Base-by-base conservation (phyloP, 2,797 vertebrate genomes). In the Manis pentadactyla region DNA sequence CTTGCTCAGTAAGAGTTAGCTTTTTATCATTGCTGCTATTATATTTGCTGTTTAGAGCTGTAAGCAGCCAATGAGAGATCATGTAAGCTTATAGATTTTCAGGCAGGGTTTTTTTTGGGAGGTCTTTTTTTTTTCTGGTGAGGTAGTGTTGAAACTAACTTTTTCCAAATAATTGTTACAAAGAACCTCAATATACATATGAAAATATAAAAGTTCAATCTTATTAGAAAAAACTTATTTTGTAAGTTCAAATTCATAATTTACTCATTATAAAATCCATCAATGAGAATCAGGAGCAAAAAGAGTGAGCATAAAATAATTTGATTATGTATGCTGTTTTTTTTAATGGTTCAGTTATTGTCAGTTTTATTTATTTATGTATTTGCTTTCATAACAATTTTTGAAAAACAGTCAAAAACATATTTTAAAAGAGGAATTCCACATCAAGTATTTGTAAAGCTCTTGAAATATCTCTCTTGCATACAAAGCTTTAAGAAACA, bases 221-320 rank as follows among this genome's bases (percentile, higher is more conserved):
- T 85, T 87, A 73, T 61, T 85, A 42, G 66, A 12, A 68, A 4
- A 51, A 34, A 74, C 27, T 17, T 77, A 84, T 89, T 89, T 69
- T 68, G 5, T 81, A 95, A 88, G 37, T 90, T 86, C 25, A 90
- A 86, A 68, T 86, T 66, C 61, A 74, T 55, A 81, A 25, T 53
- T 66, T 79, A 53, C 19, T 74, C 66, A 57, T 57, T 66, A 59
- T 73, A 92, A 74, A 96, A 77, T 87, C 17, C 64, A 37, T 88
- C 83, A 88, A 42, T 51, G 46, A 74, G 34, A 87, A 61, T 81
- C 42, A 75, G 21, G 19, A 53, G 6, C 23, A 53, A 96, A n/a
- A 84, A 84, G 8, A 81, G 23, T 73, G 23, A 88, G 1, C 27
- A 73, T 53, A 77, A 29, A 92, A 77, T 46, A 78, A 85, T 94